A percentile compares a stretch with the other conserved stretches of the same genome.
phyloP scores from a whole-genome alignment of 2,888 invertebrate genomes.

The Conchocele bisecta region DNA sequence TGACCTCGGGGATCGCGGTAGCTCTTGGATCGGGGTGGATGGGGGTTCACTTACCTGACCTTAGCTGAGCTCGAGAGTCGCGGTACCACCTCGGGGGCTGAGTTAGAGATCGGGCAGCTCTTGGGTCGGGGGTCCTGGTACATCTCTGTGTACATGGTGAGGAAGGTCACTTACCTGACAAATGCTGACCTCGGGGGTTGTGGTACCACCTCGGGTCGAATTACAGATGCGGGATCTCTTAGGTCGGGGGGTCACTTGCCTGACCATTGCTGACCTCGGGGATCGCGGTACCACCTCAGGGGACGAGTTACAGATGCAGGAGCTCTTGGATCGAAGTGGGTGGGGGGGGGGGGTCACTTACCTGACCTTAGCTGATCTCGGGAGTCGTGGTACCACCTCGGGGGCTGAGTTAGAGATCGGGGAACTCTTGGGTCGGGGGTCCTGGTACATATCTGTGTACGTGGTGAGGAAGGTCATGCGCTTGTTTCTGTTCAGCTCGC shows the following conservation, averaged over 20 bases:
- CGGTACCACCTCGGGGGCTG: neutral
- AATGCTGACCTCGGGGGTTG: too few species aligned
- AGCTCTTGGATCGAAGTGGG: too few species aligned
- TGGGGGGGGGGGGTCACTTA: neutral
- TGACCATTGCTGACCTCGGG: too few species aligned
- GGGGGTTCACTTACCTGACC: neutral
- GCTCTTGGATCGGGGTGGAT: too few species aligned
- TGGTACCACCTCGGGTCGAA: too few species aligned
- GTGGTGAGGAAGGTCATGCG: constrained; percentile 37
- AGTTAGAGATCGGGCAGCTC: constrained; percentile 13
- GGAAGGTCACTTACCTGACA: too few species aligned
- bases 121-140: constrained; percentile 28
- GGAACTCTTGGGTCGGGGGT: constrained; percentile 29
- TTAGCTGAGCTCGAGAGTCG: constrained; percentile 23
- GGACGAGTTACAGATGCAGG: too few species aligned
- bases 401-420: neutral
- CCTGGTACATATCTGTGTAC: constrained; percentile 41
- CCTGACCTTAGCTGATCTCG: constrained; percentile 22
- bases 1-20: too few species aligned
- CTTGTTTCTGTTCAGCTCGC: constrained; percentile 16
- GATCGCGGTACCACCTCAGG: too few species aligned
- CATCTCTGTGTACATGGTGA: constrained; percentile 52
- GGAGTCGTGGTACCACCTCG: neutral
- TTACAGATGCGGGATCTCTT: too few species aligned
- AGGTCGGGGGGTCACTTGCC: too few species aligned